Percentiles rank a stretch among this genome's conserved stretches.
Conservation (phyloP, 2,888 invertebrate species). For the Tetragonula carbonaria region DNA sequence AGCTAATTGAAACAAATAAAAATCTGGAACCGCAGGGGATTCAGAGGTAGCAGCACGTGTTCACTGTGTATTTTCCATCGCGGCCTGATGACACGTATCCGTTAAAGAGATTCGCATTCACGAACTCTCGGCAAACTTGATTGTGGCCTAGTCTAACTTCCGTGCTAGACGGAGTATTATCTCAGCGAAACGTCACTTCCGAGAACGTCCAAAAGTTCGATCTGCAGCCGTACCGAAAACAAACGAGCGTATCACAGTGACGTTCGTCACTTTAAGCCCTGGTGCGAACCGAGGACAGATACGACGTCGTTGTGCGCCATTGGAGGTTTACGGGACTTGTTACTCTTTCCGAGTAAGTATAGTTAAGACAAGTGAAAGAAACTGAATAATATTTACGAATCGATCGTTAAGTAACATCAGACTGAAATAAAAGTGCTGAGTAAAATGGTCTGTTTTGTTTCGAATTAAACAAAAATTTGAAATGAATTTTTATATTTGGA, state of each 20-base stretch:
- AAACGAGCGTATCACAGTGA: background rate
- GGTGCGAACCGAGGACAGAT: background rate
- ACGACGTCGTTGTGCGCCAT: background rate
- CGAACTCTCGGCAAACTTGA: background rate
- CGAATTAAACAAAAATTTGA: too few species aligned
- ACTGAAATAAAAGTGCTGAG: too few species aligned
- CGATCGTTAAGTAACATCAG: too few species aligned
- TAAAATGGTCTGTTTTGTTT: too few species aligned
- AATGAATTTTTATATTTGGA: too few species aligned
- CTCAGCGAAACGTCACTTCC: conserved; percentile 15
- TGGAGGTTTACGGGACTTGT: background rate
- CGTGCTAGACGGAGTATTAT: conserved; percentile 12
- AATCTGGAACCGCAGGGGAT: background rate
- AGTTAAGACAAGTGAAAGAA: too few species aligned
- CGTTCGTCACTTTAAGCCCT: background rate
- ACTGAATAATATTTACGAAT: too few species aligned
- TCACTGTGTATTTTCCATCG: background rate
- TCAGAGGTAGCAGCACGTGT: too few species aligned
- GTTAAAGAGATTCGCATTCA: conserved; percentile 2
- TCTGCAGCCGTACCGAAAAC: conserved; percentile 20
- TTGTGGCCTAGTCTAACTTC: background rate
- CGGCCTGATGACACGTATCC: background rate
- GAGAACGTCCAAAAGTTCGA: conserved; percentile 37
- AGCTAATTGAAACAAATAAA: background rate
- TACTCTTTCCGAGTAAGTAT: background rate